Evolutionary conservation across 2,113 vertebrate species (phyloP).

Genomic region (Oryctolagus cuniculus): mOryCun1.1 NC_091440.1:98130001-98130500

Average conservation of each 20-base stretch:
- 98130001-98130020: slow-evolving; percentile 22
- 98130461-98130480: slow-evolving; percentile 18
- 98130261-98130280: slow-evolving; percentile 21
- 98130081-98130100: background rate
- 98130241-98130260: background rate
- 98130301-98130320: background rate
- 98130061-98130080: background rate
- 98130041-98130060: background rate
- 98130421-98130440: background rate
- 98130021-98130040: background rate
- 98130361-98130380: background rate
- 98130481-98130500: slow-evolving; percentile 60
- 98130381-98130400: slow-evolving; percentile 28
- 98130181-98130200: background rate
- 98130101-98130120: slow-evolving; percentile 2
- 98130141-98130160: background rate
- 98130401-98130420: background rate
- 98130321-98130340: slow-evolving; percentile 2
- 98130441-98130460: background rate
- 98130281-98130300: slow-evolving; percentile 31
- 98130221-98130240: background rate
- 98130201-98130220: slow-evolving; percentile 7
- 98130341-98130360: background rate
- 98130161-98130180: background rate
- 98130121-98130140: background rate